phyloP scores from a whole-genome alignment of 2,797 vertebrate species.

The Malurus leucopterus region DNA sequence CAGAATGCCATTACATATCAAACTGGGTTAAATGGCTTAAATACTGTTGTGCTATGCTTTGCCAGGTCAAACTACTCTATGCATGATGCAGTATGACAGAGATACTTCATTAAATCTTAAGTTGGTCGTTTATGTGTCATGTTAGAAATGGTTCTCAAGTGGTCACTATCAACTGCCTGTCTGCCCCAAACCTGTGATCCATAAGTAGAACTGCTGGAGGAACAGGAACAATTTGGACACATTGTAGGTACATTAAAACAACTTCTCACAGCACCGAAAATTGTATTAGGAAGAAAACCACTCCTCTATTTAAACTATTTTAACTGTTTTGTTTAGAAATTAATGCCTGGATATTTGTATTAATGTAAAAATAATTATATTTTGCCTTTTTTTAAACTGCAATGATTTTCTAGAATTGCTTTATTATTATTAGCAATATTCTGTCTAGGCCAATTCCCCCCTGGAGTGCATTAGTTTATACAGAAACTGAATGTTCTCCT shows the following conservation, averaged over 20 bases:
- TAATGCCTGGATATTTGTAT: not conserved
- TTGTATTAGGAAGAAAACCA: not conserved
- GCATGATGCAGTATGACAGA: not conserved
- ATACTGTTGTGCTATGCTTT: not conserved
- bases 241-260: not conserved
- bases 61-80: not conserved
- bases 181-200: not conserved
- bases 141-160: not conserved
- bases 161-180: not conserved
- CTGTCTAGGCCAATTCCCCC: not conserved
- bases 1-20: not conserved
- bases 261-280: not conserved
- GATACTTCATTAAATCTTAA: not conserved
- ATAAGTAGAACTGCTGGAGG: not conserved
- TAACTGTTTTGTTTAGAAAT: not conserved
- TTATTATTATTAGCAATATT: not conserved
- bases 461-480: not conserved
- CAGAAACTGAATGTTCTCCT: not conserved
- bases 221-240: not conserved
- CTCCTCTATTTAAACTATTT: not conserved
- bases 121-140: not conserved
- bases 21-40: not conserved
- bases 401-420: not conserved
- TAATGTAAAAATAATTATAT: not conserved
- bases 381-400: not conserved